Evolutionary conservation across 2,113 vertebrate genomes (phyloP), one percentile per base, ranked within the genome.

Genomic region (Psilopogon haemacephalus): DNA sequence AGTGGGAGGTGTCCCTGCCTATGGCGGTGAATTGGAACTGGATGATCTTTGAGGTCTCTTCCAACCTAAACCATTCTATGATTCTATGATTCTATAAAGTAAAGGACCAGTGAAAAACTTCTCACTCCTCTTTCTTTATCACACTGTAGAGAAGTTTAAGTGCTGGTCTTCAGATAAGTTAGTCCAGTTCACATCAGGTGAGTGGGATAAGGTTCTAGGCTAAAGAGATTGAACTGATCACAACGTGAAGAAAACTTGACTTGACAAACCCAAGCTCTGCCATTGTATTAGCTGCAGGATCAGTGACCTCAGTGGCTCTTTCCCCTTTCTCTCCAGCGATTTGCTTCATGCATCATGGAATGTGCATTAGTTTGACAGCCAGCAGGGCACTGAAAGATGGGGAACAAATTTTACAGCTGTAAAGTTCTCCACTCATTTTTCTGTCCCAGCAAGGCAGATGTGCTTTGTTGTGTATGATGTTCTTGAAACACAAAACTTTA

Each of bases 221-320:
- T 82, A 76, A 40, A 79, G 82, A 87, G 40, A 40, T 1, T 84
- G 77, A 86, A 82, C 58, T 1, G 5, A 70, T 91, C 68, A 69
- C 44, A 58, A 70, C 32, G 67, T 84, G 86, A 96, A 88, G 89
- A 87, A 93, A 95, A 93, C 65, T 59, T 93, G 78, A 93, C 89
- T 50, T 84, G 89, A 96, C 91, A 95, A 87, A 86, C 23, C 78
- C 71, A 69, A 87, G 73, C 55, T 85, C 75, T 89, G 64, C 63
- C 87, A 63, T 81, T 65, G 50, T 58, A 62, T 81, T 56, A 60
- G 63, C 74, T 88, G 50, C 8, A 5, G 76, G 83, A 84, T 84
- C 72, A 59, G 55, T 91, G 91, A 89, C 78, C 89, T 84, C 79
- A 70, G 87, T 73, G 75, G 35, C 84, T 55, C 55, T 73, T 95